phyloP scores from a whole-genome alignment of 2,888 invertebrate species.

The Tetramorium bicarinatum region DNA sequence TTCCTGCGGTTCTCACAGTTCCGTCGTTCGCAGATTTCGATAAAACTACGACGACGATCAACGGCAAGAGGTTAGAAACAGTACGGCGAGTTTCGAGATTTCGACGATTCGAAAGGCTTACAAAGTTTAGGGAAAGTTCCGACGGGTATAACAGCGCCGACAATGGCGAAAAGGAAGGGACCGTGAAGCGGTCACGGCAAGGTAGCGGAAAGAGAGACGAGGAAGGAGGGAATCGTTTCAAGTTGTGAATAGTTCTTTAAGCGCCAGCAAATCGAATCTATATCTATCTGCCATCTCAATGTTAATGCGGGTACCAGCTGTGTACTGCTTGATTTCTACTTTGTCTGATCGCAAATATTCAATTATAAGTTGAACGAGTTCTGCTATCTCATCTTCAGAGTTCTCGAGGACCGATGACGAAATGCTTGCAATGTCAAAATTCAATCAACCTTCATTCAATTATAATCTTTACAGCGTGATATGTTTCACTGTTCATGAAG shows the following conservation, averaged over 20 bases:
- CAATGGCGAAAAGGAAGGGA: constrained; percentile 3
- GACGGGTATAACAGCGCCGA: constrained; percentile 25
- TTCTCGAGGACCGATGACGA: constrained; percentile 27
- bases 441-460: neutral
- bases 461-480: neutral
- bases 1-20: constrained; percentile 37
- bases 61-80: constrained; percentile 51
- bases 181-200: neutral
- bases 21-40: constrained; percentile 48
- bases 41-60: constrained; percentile 49
- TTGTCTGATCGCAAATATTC: constrained; percentile 53
- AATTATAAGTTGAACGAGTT: constrained; percentile 71
- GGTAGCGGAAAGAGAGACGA: constrained; percentile 17
- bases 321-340: constrained; percentile 44
- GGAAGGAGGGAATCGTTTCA: constrained; percentile 45
- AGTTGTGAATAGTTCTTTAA: constrained; percentile 61
- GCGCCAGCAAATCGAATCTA: constrained; percentile 51
- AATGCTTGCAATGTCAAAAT: neutral
- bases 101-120: constrained; percentile 61
- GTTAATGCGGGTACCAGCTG: constrained; percentile 55
- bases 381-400: constrained; percentile 9
- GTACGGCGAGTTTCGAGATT: constrained; percentile 62
- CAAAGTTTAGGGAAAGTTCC: constrained; percentile 62
- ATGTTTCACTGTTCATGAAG: neutral
- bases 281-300: constrained; percentile 59